Evolutionary conservation across 2,888 invertebrate genomes (phyloP).

Genomic region (Drosophila bunnanda): DNA sequence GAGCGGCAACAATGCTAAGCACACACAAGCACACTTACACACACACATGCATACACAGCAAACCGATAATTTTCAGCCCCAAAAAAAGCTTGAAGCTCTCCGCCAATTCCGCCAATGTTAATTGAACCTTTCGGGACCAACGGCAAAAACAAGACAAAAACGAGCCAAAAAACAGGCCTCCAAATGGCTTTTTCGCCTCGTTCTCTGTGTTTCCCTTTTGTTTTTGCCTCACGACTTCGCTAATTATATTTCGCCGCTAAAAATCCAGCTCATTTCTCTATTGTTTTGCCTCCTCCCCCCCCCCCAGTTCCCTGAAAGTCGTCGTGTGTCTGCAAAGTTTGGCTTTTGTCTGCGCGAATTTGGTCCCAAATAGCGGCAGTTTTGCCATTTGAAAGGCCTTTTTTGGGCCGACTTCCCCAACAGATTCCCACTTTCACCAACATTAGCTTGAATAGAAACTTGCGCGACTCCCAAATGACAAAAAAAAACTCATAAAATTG

Average conservation of each 20-base stretch:
- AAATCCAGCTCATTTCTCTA: slow-evolving; percentile 56
- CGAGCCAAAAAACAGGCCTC: slow-evolving; percentile 49
- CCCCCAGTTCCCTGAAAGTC: neutral
- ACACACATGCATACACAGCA: neutral
- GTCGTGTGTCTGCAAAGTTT: slow-evolving; percentile 58
- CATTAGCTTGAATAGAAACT: slow-evolving; percentile 28
- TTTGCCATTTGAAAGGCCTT: slow-evolving; percentile 23
- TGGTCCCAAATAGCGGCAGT: slow-evolving; percentile 29
- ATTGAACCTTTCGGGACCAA: slow-evolving; percentile 57
- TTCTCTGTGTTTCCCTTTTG: neutral
- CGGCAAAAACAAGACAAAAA: slow-evolving; percentile 50
- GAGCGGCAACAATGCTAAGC: slow-evolving; percentile 59
- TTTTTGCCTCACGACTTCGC: slow-evolving; percentile 59
- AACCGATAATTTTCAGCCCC: slow-evolving; percentile 42
- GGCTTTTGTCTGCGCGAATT: slow-evolving; percentile 26
- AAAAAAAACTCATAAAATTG: neutral
- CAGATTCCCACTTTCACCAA: slow-evolving; percentile 26
- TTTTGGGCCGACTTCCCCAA: slow-evolving; percentile 2
- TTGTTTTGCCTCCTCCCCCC: slow-evolving; percentile 54
- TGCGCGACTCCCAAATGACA: slow-evolving; percentile 4
- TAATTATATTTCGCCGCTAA: slow-evolving; percentile 59
- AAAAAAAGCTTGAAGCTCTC: slow-evolving; percentile 19
- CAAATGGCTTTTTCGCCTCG: slow-evolving; percentile 38
- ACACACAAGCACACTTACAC: neutral
- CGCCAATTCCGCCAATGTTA: slow-evolving; percentile 58